phyloP scores from a whole-genome alignment of 2,888 invertebrate genomes.

The Polymixis flavicincta region DNA sequence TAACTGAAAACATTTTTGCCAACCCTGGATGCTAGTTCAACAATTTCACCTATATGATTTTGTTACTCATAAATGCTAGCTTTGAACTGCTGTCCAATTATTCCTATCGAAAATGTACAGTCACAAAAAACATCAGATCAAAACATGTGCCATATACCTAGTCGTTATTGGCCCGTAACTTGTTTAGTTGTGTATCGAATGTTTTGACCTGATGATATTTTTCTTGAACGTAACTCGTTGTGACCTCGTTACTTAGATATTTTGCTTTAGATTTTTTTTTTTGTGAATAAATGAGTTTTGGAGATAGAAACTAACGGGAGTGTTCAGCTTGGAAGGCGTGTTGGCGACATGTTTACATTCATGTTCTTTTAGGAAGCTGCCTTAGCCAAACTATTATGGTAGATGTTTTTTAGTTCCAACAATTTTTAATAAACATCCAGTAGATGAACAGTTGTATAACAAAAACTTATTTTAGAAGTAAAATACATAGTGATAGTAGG shows the following conservation, averaged over 20 bases:
- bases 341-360: background rate
- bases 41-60: constrained; percentile 37
- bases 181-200: constrained; percentile 4
- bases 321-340: background rate
- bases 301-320: background rate
- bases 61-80: constrained; percentile 16
- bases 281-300: background rate
- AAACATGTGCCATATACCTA: background rate
- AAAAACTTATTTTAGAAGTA: too few species aligned
- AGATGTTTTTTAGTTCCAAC: too few species aligned
- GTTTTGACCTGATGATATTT: constrained; percentile 25
- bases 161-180: constrained; percentile 15
- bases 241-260: constrained; percentile 27
- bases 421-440: too few species aligned
- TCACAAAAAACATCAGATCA: constrained; percentile 24
- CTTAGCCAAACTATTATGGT: background rate
- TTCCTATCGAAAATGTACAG: constrained; percentile 31
- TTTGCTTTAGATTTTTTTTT: constrained; percentile 9
- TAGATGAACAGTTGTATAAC: too few species aligned
- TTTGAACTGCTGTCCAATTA: constrained; percentile 35
- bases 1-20: too few species aligned
- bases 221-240: constrained; percentile 13
- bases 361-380: background rate
- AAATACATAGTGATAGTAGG: too few species aligned
- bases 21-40: constrained; percentile 37